Percentiles rank a stretch among this genome's conserved stretches.
Evolutionary conservation across 2,113 vertebrate species (phyloP).

Genomic region (Alethe castanea): DNA sequence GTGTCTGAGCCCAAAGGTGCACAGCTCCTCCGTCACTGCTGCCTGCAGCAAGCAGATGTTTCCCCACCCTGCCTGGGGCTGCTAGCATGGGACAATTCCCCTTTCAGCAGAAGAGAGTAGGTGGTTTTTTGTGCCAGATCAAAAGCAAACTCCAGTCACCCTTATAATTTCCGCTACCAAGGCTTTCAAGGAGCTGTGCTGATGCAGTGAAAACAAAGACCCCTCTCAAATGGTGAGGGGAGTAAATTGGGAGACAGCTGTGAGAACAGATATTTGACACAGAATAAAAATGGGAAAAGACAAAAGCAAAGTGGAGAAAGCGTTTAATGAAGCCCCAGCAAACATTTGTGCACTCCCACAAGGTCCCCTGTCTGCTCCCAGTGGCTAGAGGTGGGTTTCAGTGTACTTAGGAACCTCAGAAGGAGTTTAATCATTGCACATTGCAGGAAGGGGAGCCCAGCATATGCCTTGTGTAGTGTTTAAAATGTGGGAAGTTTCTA

Average conservation of each 20-base stretch:
- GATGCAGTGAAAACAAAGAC: neutral
- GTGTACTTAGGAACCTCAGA: neutral
- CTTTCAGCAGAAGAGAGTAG: neutral
- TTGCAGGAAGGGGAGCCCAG: neutral
- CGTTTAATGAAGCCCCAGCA: neutral
- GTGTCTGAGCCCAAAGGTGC: neutral
- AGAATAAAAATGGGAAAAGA: neutral
- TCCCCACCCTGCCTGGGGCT: neutral
- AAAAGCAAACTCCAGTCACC: neutral
- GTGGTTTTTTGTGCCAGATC: neutral
- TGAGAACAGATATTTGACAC: neutral
- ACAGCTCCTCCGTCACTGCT: neutral
- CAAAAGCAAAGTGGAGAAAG: neutral
- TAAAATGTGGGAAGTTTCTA: neutral
- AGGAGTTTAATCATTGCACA: neutral
- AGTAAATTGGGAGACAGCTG: neutral
- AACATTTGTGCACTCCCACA: neutral
- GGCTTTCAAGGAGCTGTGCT: neutral
- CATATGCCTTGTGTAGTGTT: neutral
- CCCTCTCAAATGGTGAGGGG: neutral
- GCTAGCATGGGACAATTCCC: neutral
- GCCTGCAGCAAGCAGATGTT: neutral
- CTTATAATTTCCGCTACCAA: fast-evolving
- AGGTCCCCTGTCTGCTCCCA: neutral
- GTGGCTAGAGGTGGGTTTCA: neutral